phyloP scores from a whole-genome alignment of 2,113 vertebrate genomes.

The Monarcha castaneiventris region DNA sequence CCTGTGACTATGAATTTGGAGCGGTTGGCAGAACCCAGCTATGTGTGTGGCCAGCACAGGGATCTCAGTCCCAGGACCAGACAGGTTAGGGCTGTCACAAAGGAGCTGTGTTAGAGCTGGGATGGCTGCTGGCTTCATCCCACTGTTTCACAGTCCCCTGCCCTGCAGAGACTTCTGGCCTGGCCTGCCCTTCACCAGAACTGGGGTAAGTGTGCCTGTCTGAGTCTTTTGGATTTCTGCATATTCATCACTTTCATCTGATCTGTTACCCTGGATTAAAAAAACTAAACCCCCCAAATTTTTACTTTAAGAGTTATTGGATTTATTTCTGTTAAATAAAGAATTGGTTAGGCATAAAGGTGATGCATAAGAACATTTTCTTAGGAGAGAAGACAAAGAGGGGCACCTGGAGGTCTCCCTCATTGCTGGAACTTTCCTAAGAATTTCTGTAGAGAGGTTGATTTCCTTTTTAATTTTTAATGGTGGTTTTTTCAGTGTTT shows the following conservation, averaged over 20 bases:
- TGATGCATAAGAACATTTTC: not conserved
- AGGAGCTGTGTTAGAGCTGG: not conserved
- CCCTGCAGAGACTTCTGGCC: not conserved
- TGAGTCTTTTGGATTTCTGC: not conserved
- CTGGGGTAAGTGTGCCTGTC: not conserved
- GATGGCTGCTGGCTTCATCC: not conserved
- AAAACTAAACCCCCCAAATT: not conserved
- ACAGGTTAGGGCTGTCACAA: not conserved
- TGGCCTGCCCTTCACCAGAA: not conserved
- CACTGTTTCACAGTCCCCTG: not conserved
- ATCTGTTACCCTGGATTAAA: not conserved
- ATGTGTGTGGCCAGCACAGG: accelerated
- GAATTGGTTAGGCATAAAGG: not conserved
- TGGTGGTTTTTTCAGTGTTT: not conserved
- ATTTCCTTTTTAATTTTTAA: not conserved
- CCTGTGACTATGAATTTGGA: not conserved
- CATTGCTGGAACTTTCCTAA: not conserved
- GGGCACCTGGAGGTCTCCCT: not conserved
- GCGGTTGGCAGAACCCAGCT: not conserved
- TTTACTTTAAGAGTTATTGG: not conserved
- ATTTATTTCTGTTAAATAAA: not conserved
- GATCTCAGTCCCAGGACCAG: not conserved
- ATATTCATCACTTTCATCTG: not conserved
- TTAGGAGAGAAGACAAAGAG: not conserved
- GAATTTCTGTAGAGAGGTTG: not conserved